Conservation (phyloP, 1,140 invertebrate species). For the Drosophila kepulauana region DNA sequence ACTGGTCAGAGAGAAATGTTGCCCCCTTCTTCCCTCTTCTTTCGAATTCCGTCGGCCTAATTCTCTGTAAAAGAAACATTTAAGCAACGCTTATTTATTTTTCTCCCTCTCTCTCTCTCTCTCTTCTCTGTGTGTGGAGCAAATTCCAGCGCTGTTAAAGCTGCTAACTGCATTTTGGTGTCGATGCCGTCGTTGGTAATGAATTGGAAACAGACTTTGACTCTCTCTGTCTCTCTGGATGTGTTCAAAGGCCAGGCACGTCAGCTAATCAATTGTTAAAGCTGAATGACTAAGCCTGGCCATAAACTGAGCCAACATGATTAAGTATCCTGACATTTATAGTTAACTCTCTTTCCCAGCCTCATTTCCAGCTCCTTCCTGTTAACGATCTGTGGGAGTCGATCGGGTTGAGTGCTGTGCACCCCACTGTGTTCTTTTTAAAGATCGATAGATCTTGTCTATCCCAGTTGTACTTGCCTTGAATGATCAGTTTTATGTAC, state of each 20-base stretch:
- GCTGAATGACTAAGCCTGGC: slow-evolving; percentile 65
- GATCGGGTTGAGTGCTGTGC: slow-evolving; percentile 20
- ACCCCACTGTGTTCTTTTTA: slow-evolving; percentile 41
- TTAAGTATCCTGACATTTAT: slow-evolving; percentile 44
- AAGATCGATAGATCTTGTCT: slow-evolving; percentile 50
- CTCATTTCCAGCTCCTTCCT: not conserved
- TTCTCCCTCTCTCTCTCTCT: slow-evolving; percentile 2
- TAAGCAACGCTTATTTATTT: slow-evolving; percentile 37
- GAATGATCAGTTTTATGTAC: slow-evolving; percentile 11
- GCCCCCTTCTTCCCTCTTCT: slow-evolving; percentile 5
- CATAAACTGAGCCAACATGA: slow-evolving; percentile 30
- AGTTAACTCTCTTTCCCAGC: slow-evolving; percentile 16
- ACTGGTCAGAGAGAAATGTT: slow-evolving; percentile 50
- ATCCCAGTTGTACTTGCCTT: slow-evolving; percentile 1
- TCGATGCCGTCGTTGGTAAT: slow-evolving; percentile 70
- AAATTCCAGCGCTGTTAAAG: slow-evolving; percentile 65
- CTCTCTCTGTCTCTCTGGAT: slow-evolving; percentile 12
- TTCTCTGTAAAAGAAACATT: slow-evolving; percentile 61
- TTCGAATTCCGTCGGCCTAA: slow-evolving; percentile 71
- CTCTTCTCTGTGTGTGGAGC: slow-evolving; percentile 23
- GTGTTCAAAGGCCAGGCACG: slow-evolving; percentile 60
- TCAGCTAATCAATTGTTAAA: slow-evolving; percentile 75
- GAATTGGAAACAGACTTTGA: slow-evolving; percentile 52
- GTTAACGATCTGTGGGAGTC: slow-evolving; percentile 41
- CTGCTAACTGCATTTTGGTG: slow-evolving; percentile 77